Percentiles rank a stretch among this genome's conserved stretches.
These are phyloP conservation scores for Bombylius major DNA, from an alignment of 2,888 invertebrate genomes.

Conservation along the genomic window DNA sequence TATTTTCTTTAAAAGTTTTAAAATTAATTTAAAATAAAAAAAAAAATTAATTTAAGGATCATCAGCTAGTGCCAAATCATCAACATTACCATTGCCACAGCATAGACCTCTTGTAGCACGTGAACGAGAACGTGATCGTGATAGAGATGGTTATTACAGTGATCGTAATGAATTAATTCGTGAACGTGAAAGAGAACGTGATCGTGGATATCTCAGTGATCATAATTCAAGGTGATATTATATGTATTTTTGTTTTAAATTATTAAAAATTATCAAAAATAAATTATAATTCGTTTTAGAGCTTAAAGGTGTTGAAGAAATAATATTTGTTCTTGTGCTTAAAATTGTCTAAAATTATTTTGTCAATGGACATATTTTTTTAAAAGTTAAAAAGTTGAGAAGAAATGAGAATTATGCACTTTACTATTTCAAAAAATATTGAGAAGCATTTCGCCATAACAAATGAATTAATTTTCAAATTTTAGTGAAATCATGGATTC, in stretches of 20 bases:
- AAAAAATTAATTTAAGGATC: conserved; percentile 36
- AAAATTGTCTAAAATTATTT: too few relatives aligned
- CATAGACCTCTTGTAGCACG: conserved; percentile 46
- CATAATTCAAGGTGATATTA: conserved; percentile 56
- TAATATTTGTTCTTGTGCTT: too few relatives aligned
- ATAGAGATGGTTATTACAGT: conserved; percentile 76
- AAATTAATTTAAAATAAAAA: too few relatives aligned
- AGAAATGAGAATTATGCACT: too few relatives aligned
- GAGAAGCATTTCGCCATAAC: too few relatives aligned
- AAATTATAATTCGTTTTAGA: conserved; percentile 4
- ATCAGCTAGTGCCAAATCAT: conserved; percentile 65
- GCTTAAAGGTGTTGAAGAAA: too few relatives aligned
- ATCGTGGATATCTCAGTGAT: conserved; percentile 65
- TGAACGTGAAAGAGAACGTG: conserved; percentile 57
- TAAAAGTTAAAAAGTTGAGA: too few relatives aligned
- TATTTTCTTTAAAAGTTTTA: too few relatives aligned
- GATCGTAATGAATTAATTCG: conserved; percentile 75
- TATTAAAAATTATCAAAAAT: background rate
- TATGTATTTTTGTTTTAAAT: background rate
- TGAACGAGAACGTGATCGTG: conserved; percentile 48
- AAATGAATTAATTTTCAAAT: too few relatives aligned
- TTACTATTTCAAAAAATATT: too few relatives aligned
- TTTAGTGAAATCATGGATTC: too few relatives aligned
- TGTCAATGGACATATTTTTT: too few relatives aligned
- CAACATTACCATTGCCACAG: conserved; percentile 69